These are phyloP conservation scores for Gadus macrocephalus DNA, from an alignment of 2,113 vertebrate species.

Conservation along the genomic window DNA sequence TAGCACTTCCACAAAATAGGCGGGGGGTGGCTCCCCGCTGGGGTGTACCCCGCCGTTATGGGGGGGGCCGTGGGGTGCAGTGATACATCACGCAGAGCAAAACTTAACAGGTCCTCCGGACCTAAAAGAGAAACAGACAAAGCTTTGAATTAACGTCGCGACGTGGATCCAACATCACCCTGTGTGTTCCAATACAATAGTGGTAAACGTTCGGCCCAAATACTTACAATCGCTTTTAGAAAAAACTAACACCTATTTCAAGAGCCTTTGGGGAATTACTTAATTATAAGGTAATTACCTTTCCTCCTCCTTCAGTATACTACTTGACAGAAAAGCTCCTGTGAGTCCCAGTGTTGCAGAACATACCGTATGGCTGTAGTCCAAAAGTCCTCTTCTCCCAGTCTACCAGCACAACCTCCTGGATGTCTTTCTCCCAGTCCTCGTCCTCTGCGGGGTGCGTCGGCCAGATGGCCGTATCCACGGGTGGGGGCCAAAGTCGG, in stretches of 20 bases:
- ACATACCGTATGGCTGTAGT: neutral
- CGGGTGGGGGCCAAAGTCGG: no score
- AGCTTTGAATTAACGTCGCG: no score
- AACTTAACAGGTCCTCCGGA: slow-evolving; percentile 53
- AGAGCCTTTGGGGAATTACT: no score
- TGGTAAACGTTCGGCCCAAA: no score
- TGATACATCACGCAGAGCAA: slow-evolving; percentile 21
- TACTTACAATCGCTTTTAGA: no score
- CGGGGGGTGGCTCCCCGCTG: slow-evolving; percentile 60
- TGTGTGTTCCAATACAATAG: no score
- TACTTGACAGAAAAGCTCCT: no score
- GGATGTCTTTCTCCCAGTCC: slow-evolving; percentile 69
- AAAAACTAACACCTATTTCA: no score
- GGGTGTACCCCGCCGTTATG: slow-evolving; percentile 41
- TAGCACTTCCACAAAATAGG: slow-evolving; percentile 28
- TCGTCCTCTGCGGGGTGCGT: slow-evolving; percentile 34
- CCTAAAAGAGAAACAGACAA: slow-evolving; percentile 39
- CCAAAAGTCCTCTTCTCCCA: neutral
- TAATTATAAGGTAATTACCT: no score
- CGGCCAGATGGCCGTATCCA: no score
- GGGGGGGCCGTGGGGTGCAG: slow-evolving; percentile 7
- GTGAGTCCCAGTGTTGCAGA: neutral
- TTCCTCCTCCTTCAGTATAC: no score
- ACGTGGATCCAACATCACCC: no score
- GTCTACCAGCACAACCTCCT: slow-evolving; percentile 14